Evolutionary conservation across 1,140 invertebrate genomes (phyloP).

Genomic region (Leptestheria dahalacensis): DNA sequence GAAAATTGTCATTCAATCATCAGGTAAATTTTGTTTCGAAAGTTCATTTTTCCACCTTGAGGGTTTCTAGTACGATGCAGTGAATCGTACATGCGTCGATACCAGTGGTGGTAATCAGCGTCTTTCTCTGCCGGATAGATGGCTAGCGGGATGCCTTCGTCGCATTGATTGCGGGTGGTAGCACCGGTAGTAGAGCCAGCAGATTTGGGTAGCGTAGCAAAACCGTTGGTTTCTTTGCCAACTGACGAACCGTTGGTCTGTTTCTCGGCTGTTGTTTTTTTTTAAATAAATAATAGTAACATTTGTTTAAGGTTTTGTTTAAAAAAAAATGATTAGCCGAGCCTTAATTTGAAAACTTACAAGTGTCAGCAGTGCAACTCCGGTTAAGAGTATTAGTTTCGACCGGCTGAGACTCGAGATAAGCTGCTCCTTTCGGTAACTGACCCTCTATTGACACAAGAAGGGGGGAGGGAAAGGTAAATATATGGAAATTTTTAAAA

Average conservation of each 20-base stretch:
- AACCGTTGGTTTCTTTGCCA: background rate
- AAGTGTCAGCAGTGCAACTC: too few species aligned
- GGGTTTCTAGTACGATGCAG: constrained; percentile 45
- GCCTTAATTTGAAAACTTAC: too few species aligned
- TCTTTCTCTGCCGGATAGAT: constrained; percentile 90
- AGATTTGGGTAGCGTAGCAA: constrained; percentile 37
- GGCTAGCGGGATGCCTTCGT: constrained; percentile 74
- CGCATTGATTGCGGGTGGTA: constrained; percentile 68
- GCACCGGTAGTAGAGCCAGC: constrained; percentile 72
- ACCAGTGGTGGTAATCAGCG: constrained; percentile 82
- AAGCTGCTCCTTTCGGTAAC: constrained; percentile 48
- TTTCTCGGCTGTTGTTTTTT: too few species aligned
- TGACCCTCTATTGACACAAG: constrained; percentile 53
- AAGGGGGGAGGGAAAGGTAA: constrained; percentile 2
- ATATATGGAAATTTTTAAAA: too few species aligned
- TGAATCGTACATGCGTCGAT: constrained; percentile 92
- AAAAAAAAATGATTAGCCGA: too few species aligned
- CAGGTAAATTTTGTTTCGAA: too few species aligned
- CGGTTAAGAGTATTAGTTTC: too few species aligned
- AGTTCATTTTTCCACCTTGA: constrained; percentile 18
- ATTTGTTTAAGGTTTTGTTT: too few species aligned
- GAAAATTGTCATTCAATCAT: too few species aligned
- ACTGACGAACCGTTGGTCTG: background rate
- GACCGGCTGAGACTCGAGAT: constrained; percentile 7
- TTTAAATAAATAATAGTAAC: too few species aligned